Conservation (phyloP, 1,140 invertebrate genomes). For the Hetaerina americana region DNA sequence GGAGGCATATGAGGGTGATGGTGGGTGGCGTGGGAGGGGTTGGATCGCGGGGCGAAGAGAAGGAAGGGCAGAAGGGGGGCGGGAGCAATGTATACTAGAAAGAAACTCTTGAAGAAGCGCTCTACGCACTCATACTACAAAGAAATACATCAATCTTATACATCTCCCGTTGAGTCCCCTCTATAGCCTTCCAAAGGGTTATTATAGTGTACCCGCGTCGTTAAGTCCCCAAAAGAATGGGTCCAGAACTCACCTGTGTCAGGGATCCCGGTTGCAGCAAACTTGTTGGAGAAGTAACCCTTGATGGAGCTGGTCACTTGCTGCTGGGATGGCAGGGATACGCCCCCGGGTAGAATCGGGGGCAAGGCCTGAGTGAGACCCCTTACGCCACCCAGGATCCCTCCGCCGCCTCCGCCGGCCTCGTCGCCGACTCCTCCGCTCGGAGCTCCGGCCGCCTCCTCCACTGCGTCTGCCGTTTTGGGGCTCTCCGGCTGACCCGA, state of each 20-base stretch:
- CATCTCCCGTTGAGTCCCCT: too few relatives aligned
- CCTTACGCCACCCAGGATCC: neutral
- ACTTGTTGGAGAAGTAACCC: neutral
- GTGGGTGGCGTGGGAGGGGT: too few relatives aligned
- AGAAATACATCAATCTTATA: too few relatives aligned
- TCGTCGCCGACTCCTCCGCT: neutral
- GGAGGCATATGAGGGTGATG: too few relatives aligned
- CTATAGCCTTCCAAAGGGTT: too few relatives aligned
- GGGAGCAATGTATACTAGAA: too few relatives aligned
- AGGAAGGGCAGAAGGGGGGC: too few relatives aligned
- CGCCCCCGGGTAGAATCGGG: neutral
- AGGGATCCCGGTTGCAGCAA: neutral
- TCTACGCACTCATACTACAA: too few relatives aligned
- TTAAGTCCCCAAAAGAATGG: too few relatives aligned
- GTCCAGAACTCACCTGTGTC: neutral
- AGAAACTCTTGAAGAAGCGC: too few relatives aligned
- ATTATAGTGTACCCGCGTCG: too few relatives aligned
- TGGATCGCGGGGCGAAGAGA: too few relatives aligned
- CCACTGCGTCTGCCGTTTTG: neutral
- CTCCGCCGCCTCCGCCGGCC: neutral
- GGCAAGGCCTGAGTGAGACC: neutral
- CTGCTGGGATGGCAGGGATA: neutral
- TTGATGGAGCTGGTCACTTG: neutral
- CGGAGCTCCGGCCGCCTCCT: neutral
- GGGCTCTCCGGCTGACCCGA: neutral